Conservation (phyloP, 2,888 invertebrate species). For the Papilio protenor region DNA sequence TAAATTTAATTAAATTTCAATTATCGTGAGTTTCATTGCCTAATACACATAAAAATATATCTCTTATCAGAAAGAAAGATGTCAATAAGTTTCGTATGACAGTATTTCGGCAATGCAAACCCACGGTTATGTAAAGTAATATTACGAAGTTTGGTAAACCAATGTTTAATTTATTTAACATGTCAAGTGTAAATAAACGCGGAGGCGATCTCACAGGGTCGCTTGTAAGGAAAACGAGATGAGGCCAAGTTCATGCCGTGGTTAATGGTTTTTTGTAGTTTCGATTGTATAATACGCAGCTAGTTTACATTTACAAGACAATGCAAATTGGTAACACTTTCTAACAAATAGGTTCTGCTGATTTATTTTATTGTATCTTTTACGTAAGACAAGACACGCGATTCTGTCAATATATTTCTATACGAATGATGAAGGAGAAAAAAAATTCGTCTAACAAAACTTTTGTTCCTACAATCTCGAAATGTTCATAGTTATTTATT, state of each 20-base stretch:
- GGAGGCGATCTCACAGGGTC: not conserved
- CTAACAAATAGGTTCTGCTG: not conserved
- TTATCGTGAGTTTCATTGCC: too few species aligned
- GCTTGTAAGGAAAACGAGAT: slow-evolving; percentile 17
- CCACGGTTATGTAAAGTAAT: too few species aligned
- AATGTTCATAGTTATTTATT: too few species aligned
- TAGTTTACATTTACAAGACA: not conserved
- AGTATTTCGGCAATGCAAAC: too few species aligned
- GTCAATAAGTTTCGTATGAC: too few species aligned
- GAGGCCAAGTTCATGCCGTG: slow-evolving; percentile 27
- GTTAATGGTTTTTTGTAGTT: not conserved
- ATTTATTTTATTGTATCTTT: not conserved
- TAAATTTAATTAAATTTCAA: too few species aligned
- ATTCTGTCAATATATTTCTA: too few species aligned
- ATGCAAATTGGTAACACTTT: slow-evolving; percentile 6
- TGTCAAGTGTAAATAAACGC: slow-evolving; percentile 13
- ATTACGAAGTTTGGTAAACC: too few species aligned
- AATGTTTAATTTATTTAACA: not conserved
- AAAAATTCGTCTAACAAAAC: not conserved
- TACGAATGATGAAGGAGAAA: not conserved
- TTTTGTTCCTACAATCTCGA: not conserved
- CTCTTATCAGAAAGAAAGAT: too few species aligned
- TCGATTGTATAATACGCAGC: not conserved
- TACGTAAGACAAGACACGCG: not conserved
- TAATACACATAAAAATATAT: too few species aligned